Base-by-base conservation (phyloP, 1,140 invertebrate genomes). In the Pogonomyrmex californicus region DNA sequence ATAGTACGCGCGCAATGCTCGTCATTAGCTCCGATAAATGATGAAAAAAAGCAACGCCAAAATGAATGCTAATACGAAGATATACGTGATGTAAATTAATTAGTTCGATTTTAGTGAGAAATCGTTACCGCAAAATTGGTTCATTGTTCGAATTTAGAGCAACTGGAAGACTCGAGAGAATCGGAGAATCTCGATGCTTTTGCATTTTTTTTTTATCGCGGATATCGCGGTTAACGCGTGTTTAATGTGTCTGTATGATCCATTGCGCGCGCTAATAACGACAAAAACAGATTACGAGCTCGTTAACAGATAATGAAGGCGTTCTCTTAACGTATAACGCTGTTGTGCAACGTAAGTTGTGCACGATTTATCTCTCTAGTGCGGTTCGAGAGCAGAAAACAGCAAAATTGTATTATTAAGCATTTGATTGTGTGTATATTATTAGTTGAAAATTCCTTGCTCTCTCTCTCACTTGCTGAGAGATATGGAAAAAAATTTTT, bases 241-340 rank as follows among this genome's bases (percentile, higher is more conserved):
- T 66, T 79, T 79, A 79, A 65, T 36, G 77, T 60, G 12, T 60
- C 9, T 33, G 10, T 47, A 83, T 75, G 79, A 83, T 58, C 54
- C 38, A 83, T 83, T 47, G 44, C 38, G 65, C 30, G 30, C n/a
- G 54, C 41, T 83, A 83, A 83, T 73, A 82, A 56, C 49, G 79
- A 71, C 65, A 71, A 85, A 83, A 76, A 76, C 44, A 49, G 56
- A 71, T 76, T 85, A 76, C 58, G 56, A 49, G 81, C 81, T 85
- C 70, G 70, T 85, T 62, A 85, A 62, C 49, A 23, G 49, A 68
- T 70, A 54, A 81, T 70, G 62, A 85, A 63, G 56, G 10, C n/a
- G 36, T 62, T 41, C 12, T 60, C 56, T 30, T 17, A 23, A 4
- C 44, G 58, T 58, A 60, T 58, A 9, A 83, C 12, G 44, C 23